phyloP scores from a whole-genome alignment of 2,888 invertebrate genomes.

The Metalampra italica region DNA sequence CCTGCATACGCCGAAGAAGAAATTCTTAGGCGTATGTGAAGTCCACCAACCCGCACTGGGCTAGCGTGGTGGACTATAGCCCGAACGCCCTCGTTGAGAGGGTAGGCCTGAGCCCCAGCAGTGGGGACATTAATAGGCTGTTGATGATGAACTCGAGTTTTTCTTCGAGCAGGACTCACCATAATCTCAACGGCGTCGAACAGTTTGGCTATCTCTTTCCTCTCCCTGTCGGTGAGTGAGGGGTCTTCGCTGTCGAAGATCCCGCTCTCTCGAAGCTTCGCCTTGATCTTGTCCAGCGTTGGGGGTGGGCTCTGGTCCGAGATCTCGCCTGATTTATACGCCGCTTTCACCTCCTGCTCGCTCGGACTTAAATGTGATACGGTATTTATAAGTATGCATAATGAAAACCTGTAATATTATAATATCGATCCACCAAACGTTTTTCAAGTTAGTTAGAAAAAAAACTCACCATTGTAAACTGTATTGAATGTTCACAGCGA shows the following conservation, averaged over 20 bases:
- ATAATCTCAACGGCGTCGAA: constrained; percentile 61
- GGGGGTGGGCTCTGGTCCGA: constrained; percentile 35
- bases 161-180: constrained; percentile 44
- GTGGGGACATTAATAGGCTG: no score
- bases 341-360: constrained; percentile 33
- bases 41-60: no score
- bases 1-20: no score
- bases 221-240: constrained; percentile 39
- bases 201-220: constrained; percentile 51
- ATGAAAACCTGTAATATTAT: no score
- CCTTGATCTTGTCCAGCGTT: constrained; percentile 49
- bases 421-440: no score
- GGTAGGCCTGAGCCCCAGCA: no score
- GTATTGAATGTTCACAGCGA: constrained; percentile 37
- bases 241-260: constrained; percentile 44
- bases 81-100: no score
- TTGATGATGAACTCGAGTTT: no score
- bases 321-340: constrained; percentile 47
- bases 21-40: no score
- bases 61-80: no score
- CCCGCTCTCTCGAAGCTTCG: constrained; percentile 45
- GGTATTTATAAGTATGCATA: no score
- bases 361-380: constrained; percentile 28
- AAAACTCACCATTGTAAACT: constrained; percentile 47
- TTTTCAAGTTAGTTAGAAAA: not conserved